Evolutionary conservation across 2,888 invertebrate genomes (phyloP).

Genomic region (Digitonthophagus gazella): DNA sequence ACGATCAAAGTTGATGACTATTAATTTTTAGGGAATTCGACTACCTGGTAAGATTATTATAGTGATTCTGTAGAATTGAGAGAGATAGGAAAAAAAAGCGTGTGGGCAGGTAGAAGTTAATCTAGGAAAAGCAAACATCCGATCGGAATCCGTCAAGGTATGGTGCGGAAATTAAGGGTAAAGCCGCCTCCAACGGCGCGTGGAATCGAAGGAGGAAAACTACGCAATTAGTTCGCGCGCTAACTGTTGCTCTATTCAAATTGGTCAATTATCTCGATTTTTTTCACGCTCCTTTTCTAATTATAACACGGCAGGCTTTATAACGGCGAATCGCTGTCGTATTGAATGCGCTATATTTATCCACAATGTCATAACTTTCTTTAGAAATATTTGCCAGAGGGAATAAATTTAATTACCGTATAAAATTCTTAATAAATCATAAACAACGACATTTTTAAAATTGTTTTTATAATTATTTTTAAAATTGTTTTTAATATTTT

Average conservation of each 20-base stretch:
- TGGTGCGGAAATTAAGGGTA: neutral
- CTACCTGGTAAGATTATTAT: neutral
- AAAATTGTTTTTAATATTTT: too few relatives aligned
- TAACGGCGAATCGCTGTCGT: neutral
- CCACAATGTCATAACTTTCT: neutral
- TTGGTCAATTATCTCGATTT: neutral
- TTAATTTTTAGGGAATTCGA: too few relatives aligned
- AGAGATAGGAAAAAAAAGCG: too few relatives aligned
- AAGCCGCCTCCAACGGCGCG: neutral
- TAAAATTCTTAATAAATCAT: too few relatives aligned
- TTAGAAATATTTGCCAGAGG: too few relatives aligned
- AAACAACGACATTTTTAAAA: too few relatives aligned
- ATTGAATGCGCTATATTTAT: neutral
- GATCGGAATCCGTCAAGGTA: neutral
- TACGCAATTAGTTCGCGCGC: neutral
- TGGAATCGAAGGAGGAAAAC: neutral
- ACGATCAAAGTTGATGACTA: too few relatives aligned
- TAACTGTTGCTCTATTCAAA: neutral
- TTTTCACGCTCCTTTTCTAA: neutral
- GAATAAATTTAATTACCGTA: too few relatives aligned
- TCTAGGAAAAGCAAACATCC: neutral
- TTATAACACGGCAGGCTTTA: neutral
- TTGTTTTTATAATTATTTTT: too few relatives aligned
- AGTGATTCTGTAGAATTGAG: too few relatives aligned
- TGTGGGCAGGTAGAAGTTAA: neutral